Percentiles rank a stretch among this genome's conserved stretches.
Evolutionary conservation across 2,888 invertebrate species (phyloP).

Genomic region (Cancer borealis): DNA sequence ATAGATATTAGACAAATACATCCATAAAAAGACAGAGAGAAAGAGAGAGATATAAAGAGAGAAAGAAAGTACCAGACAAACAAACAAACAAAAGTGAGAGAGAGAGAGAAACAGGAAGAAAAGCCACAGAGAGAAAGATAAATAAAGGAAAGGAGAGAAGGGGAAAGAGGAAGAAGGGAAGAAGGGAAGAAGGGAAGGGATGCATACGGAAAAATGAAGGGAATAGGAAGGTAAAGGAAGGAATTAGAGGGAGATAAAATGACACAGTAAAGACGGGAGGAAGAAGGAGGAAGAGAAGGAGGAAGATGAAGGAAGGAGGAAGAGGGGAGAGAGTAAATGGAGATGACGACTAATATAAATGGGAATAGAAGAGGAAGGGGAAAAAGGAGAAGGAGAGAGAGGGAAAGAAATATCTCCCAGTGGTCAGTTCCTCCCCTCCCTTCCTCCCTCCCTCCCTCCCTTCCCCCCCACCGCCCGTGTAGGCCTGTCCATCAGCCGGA

Average conservation of each 20-base stretch:
- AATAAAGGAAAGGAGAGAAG: background rate
- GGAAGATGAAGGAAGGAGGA: background rate
- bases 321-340: background rate
- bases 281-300: background rate
- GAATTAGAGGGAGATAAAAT: background rate
- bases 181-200: background rate
- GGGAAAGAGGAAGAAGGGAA: background rate
- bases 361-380: background rate
- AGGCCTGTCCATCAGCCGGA: slow-evolving; percentile 70
- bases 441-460: background rate
- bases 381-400: background rate
- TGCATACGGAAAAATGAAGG: background rate
- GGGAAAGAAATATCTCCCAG: background rate
- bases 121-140: background rate
- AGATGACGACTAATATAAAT: slow-evolving; percentile 21
- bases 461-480: background rate
- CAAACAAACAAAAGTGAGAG: background rate
- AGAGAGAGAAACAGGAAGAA: background rate
- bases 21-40: background rate
- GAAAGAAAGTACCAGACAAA: background rate
- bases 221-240: slow-evolving; percentile 7
- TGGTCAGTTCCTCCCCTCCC: background rate
- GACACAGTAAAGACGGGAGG: background rate
- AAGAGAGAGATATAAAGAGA: background rate
- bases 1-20: too few relatives aligned